Conservation (phyloP, 2,888 invertebrate species). For the Pollenia labialis region DNA sequence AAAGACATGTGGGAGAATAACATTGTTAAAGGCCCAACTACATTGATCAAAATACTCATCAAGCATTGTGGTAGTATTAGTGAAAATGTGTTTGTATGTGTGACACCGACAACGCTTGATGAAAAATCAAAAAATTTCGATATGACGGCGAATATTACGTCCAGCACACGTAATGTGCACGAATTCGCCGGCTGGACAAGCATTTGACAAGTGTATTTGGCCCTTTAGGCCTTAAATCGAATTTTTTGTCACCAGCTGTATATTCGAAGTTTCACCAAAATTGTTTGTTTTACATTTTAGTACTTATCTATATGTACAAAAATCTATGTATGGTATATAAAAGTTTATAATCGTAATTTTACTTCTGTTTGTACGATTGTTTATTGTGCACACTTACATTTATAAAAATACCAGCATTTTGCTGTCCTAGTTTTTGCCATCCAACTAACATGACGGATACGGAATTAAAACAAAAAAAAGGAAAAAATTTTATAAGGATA, state of each 20-base stretch:
- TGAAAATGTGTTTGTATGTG: too few species aligned
- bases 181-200: too few species aligned
- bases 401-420: neutral
- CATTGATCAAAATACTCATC: too few species aligned
- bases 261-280: neutral
- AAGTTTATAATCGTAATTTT: neutral
- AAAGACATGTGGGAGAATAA: too few species aligned
- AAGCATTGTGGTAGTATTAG: too few species aligned
- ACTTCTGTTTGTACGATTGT: neutral
- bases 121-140: too few species aligned
- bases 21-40: too few species aligned
- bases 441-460: constrained; percentile 20
- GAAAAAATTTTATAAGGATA: neutral
- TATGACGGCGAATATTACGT: too few species aligned
- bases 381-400: neutral
- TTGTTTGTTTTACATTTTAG: neutral
- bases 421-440: constrained; percentile 29
- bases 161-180: too few species aligned
- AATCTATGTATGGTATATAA: neutral
- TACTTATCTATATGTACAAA: constrained; percentile 1
- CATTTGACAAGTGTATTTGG: too few species aligned
- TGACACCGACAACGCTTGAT: too few species aligned
- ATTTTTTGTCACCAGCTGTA: constrained; percentile 12
- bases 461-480: neutral
- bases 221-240: too few species aligned